phyloP scores from a whole-genome alignment of 2,888 invertebrate genomes.

The Vesta saturnalis region DNA sequence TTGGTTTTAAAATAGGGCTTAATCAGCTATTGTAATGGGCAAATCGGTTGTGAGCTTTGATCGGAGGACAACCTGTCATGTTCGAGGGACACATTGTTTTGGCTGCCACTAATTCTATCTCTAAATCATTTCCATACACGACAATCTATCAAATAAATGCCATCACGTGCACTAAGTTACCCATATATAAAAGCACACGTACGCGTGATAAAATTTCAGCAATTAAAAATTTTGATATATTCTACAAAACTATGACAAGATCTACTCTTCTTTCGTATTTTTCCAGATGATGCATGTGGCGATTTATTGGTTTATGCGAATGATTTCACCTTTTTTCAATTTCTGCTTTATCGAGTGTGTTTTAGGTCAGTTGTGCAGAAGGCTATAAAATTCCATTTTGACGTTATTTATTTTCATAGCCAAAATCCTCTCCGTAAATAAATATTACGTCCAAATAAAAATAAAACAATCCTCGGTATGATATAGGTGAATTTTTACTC shows the following conservation, averaged over 20 bases:
- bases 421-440: constrained; percentile 26
- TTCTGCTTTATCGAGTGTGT: constrained; percentile 48
- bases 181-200: not conserved
- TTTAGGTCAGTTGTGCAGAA: constrained; percentile 48
- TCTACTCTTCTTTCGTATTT: constrained; percentile 47
- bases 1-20: constrained; percentile 49
- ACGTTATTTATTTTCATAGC: constrained; percentile 36
- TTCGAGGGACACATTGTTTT: constrained; percentile 41
- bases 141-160: constrained; percentile 20
- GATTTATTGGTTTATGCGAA: constrained; percentile 50
- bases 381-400: constrained; percentile 45
- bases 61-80: constrained; percentile 49
- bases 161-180: not conserved
- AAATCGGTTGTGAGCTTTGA: constrained; percentile 47
- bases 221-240: too few species aligned
- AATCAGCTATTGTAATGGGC: constrained; percentile 50
- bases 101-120: constrained; percentile 24
- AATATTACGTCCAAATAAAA: constrained; percentile 29
- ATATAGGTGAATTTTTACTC: constrained; percentile 26
- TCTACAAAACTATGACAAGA: too few species aligned
- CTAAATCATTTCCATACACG: constrained; percentile 25
- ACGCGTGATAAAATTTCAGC: not conserved
- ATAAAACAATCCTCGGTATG: constrained; percentile 27
- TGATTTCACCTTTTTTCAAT: constrained; percentile 49
- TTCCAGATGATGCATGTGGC: constrained; percentile 48